These are phyloP conservation scores for Neodiprion virginianus DNA, from an alignment of 1,140 invertebrate species.

Conservation along the genomic window DNA sequence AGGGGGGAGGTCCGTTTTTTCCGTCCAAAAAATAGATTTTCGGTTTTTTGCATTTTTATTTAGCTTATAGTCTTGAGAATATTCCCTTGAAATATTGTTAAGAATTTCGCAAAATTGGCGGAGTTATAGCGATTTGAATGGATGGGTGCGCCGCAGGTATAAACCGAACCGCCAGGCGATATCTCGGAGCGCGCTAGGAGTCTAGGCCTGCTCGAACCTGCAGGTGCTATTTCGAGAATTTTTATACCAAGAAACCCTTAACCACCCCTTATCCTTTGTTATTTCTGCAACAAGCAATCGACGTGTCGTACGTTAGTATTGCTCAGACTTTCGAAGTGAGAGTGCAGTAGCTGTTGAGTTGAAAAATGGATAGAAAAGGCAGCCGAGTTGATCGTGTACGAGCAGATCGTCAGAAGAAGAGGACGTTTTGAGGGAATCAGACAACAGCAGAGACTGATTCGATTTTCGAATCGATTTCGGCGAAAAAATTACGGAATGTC, in stretches of 20 bases:
- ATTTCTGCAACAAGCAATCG: neutral
- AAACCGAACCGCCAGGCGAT: neutral
- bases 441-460: neutral
- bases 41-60: conserved; percentile 11
- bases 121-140: conserved; percentile 11
- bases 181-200: neutral
- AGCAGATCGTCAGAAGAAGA: neutral
- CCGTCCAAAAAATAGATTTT: conserved; percentile 16
- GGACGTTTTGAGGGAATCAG: neutral
- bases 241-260: neutral
- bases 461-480: neutral
- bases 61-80: conserved; percentile 17
- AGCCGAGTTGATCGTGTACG: neutral
- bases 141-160: conserved; percentile 2
- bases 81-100: conserved; percentile 1
- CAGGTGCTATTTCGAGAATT: neutral
- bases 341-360: conserved; percentile 5
- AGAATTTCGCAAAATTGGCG: conserved; percentile 8
- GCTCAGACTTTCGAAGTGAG: neutral
- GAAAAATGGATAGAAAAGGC: conserved; percentile 3
- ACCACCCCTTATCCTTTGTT: conserved; percentile 3
- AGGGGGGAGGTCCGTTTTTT: neutral
- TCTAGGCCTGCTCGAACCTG: neutral
- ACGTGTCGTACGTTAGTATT: neutral
- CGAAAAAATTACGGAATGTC: neutral